A percentile compares a stretch with the other conserved stretches of the same genome.
These are phyloP conservation scores for Dreissena polymorpha DNA, from an alignment of 1,140 invertebrate genomes.

Conservation along the genomic window DNA sequence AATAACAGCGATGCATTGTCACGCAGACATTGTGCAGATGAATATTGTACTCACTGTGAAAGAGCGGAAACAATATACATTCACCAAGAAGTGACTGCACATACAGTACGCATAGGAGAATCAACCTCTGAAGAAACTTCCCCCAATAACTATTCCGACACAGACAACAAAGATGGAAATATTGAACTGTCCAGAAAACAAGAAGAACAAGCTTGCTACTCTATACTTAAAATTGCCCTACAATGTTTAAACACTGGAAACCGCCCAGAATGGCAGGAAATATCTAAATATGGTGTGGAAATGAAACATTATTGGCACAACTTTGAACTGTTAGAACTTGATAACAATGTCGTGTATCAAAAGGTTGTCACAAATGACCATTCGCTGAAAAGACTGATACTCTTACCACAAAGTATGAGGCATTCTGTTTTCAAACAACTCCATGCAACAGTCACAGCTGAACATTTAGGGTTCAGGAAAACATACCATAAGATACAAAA, in stretches of 20 bases:
- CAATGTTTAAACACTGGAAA: background rate
- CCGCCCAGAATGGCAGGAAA: slow-evolving; percentile 16
- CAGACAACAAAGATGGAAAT: background rate
- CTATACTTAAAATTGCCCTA: background rate
- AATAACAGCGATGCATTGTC: slow-evolving; percentile 56
- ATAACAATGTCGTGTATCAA: slow-evolving; percentile 6
- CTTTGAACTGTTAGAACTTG: slow-evolving; percentile 22
- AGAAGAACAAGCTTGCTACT: slow-evolving; percentile 6
- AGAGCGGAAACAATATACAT: slow-evolving; percentile 9
- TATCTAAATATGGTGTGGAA: background rate
- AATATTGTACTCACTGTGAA: background rate
- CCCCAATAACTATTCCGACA: background rate
- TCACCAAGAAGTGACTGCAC: background rate
- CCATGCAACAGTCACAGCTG: background rate
- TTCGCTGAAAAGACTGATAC: slow-evolving; percentile 5
- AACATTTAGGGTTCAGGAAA: slow-evolving; percentile 26
- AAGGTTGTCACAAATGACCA: background rate
- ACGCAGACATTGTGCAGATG: slow-evolving; percentile 22
- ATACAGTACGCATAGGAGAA: no score
- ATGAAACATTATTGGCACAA: slow-evolving; percentile 28
- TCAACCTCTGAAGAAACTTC: background rate
- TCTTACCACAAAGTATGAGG: background rate
- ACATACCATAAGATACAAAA: background rate
- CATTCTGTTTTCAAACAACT: slow-evolving; percentile 10
- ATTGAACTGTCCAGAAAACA: background rate